Evolutionary conservation across 2,888 invertebrate species (phyloP).

Genomic region (Acleris sparsana): DNA sequence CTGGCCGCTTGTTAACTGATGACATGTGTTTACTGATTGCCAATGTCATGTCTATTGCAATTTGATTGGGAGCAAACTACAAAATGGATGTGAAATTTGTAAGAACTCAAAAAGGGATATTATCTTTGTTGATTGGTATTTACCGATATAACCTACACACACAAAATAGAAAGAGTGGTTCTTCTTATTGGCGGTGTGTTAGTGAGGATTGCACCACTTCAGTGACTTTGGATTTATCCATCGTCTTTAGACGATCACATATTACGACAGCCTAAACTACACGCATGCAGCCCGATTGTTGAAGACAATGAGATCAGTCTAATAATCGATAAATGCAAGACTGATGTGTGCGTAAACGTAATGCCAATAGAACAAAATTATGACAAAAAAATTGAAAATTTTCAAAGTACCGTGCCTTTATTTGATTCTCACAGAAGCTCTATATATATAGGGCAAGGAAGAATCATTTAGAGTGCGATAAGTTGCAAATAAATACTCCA

Average conservation of each 20-base stretch:
- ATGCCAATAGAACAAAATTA: neutral
- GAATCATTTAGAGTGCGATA: neutral
- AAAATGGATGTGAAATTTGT: too few relatives aligned
- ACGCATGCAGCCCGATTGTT: neutral
- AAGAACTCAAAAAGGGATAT: too few relatives aligned
- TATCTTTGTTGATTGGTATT: too few relatives aligned
- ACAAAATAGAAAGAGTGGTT: too few relatives aligned
- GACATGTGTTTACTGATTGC: too few relatives aligned
- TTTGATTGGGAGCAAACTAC: too few relatives aligned
- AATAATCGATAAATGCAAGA: neutral
- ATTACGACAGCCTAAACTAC: neutral
- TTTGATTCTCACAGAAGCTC: neutral
- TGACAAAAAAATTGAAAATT: neutral
- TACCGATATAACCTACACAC: too few relatives aligned
- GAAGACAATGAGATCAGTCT: neutral
- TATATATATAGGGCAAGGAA: neutral
- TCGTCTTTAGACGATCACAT: neutral
- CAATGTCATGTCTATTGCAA: too few relatives aligned
- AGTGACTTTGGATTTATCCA: neutral
- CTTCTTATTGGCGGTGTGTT: too few relatives aligned
- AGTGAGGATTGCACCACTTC: too few relatives aligned
- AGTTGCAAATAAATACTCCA: neutral
- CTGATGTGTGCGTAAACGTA: neutral
- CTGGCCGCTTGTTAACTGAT: too few relatives aligned
- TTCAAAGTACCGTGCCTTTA: neutral